These are phyloP conservation scores for Geococcyx californianus DNA, from an alignment of 2,113 vertebrate species.

Conservation along the genomic window DNA sequence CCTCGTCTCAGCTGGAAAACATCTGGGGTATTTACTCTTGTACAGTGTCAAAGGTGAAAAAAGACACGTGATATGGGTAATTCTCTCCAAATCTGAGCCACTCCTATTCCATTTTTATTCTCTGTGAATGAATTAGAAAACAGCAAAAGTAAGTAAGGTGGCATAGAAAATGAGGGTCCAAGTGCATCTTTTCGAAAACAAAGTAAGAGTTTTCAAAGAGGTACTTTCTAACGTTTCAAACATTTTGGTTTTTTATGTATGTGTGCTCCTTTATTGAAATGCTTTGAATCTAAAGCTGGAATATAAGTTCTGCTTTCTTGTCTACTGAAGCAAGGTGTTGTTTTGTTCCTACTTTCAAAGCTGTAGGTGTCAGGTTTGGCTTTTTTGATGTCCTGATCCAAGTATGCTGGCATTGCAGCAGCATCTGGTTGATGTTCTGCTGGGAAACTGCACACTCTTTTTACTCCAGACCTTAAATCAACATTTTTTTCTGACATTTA, in stretches of 20 bases:
- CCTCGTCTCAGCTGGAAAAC: background rate
- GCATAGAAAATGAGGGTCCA: background rate
- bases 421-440: background rate
- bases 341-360: constrained; percentile 49
- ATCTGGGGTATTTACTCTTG: background rate
- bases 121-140: background rate
- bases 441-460: background rate
- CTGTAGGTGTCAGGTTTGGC: background rate
- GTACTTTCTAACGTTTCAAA: background rate
- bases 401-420: background rate
- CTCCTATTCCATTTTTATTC: background rate
- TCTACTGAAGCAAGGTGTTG: background rate
- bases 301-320: background rate
- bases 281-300: constrained; percentile 3
- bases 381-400: constrained; percentile 37
- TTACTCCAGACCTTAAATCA: background rate
- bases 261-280: background rate
- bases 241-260: background rate
- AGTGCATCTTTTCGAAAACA: background rate
- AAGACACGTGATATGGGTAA: accelerated
- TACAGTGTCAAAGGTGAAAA: accelerated
- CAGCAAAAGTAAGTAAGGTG: background rate
- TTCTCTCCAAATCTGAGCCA: background rate
- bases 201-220: background rate
- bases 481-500: background rate